phyloP scores from a whole-genome alignment of 2,113 vertebrate genomes.

The Narcine bancroftii region DNA sequence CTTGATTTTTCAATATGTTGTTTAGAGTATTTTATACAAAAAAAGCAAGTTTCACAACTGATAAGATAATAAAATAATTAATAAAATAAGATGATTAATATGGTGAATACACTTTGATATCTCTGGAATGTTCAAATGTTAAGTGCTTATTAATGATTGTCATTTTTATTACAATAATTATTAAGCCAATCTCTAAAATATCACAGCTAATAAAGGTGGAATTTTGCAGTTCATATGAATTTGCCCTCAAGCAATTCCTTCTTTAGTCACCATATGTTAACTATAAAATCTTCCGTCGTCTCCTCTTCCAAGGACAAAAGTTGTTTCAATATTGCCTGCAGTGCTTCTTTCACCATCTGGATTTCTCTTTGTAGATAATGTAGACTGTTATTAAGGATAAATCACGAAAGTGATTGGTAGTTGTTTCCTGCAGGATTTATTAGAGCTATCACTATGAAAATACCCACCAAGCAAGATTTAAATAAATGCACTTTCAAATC shows the following conservation, averaged over 20 bases:
- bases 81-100: not conserved
- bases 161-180: not conserved
- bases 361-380: conserved; percentile 74
- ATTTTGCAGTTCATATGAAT: conserved; percentile 45
- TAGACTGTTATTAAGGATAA: conserved; percentile 68
- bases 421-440: conserved; percentile 46
- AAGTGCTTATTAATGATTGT: conserved; percentile 12
- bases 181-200: conserved; percentile 40
- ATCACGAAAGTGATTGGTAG: conserved; percentile 55
- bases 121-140: not conserved
- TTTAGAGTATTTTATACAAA: not conserved
- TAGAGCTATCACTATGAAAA: conserved; percentile 49
- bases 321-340: conserved; percentile 60
- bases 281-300: conserved; percentile 60
- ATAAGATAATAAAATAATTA: not conserved
- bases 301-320: conserved; percentile 61
- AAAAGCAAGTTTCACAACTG: not conserved
- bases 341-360: conserved; percentile 64
- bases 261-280: conserved; percentile 64
- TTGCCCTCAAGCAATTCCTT: conserved; percentile 58
- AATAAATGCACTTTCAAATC: conserved; percentile 59
- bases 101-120: not conserved
- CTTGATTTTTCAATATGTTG: not conserved
- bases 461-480: conserved; percentile 62
- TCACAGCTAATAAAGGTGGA: conserved; percentile 49